Percentiles rank a stretch among this genome's conserved stretches.
phyloP scores from a whole-genome alignment of 2,888 invertebrate genomes.

The Oasisia sp. region DNA sequence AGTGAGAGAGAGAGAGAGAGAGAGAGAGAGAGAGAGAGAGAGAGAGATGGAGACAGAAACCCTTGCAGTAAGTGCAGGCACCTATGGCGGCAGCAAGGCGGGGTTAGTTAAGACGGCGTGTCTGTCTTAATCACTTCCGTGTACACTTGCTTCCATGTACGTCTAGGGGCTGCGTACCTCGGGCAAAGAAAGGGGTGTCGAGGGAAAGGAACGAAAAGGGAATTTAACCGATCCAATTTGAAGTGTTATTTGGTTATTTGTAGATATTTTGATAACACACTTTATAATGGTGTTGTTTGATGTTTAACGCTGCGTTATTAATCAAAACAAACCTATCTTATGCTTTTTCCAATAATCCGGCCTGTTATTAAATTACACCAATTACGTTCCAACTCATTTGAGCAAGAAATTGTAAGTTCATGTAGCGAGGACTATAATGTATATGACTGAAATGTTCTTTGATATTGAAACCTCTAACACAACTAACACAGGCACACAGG shows the following conservation, averaged over 20 bases:
- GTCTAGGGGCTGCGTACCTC: background rate
- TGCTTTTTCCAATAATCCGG: no score
- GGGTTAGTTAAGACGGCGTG: background rate
- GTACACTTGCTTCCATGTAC: background rate
- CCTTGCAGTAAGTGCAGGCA: background rate
- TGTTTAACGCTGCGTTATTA: background rate
- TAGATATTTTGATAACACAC: background rate
- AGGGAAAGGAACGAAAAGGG: background rate
- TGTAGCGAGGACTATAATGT: no score
- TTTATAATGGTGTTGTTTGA: background rate
- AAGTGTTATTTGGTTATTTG: background rate
- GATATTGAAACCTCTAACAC: no score
- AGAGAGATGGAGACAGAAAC: background rate
- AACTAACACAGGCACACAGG: no score
- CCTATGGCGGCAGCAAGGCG: background rate
- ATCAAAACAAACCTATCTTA: no score
- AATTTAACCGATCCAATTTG: background rate
- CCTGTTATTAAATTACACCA: no score
- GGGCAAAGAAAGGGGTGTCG: background rate
- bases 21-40: background rate
- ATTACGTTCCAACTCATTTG: no score
- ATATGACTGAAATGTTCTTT: no score
- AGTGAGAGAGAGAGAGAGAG: background rate
- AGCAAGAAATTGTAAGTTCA: no score
- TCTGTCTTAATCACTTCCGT: background rate